Percentiles rank a stretch among this genome's conserved stretches.
These are phyloP conservation scores for Hyalella azteca DNA, from an alignment of 2,888 invertebrate genomes.

Conservation along the genomic window DNA sequence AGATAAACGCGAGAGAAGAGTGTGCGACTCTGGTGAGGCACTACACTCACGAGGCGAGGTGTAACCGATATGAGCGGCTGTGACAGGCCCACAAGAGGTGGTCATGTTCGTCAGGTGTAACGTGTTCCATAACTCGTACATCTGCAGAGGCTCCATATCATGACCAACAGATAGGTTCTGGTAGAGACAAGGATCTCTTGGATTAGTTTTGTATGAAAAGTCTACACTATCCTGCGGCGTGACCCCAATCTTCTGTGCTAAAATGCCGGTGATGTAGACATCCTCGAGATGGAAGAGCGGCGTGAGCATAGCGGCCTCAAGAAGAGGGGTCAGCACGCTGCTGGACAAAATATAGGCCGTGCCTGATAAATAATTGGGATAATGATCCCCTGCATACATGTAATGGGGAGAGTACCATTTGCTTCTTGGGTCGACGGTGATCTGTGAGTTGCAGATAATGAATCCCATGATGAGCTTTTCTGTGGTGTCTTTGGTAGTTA, in stretches of 20 bases:
- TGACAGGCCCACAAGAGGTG: background rate
- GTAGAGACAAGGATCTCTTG: slow-evolving; percentile 59
- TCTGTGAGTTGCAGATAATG: slow-evolving; percentile 60
- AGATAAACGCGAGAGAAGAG: no score
- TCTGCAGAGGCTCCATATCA: slow-evolving; percentile 56
- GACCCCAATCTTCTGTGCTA: slow-evolving; percentile 57
- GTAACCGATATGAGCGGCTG: background rate
- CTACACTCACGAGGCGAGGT: no score
- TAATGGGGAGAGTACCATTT: slow-evolving; percentile 57
- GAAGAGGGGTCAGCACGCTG: slow-evolving; percentile 60
- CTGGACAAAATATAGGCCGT: slow-evolving; percentile 62
- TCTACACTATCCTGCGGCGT: slow-evolving; percentile 58
- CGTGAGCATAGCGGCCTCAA: slow-evolving; percentile 59
- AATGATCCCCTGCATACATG: slow-evolving; percentile 60
- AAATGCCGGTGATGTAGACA: slow-evolving; percentile 62
- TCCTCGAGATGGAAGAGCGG: slow-evolving; percentile 62
- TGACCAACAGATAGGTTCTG: slow-evolving; percentile 59
- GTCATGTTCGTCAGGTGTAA: slow-evolving; percentile 11
- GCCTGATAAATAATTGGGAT: slow-evolving; percentile 62
- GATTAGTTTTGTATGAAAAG: slow-evolving; percentile 59
- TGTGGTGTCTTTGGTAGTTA: slow-evolving; percentile 35
- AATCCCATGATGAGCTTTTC: slow-evolving; percentile 60
- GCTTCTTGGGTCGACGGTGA: slow-evolving; percentile 57
- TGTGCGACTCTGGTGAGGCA: no score
- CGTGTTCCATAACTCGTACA: slow-evolving; percentile 58